Evolutionary conservation across 2,113 vertebrate species (phyloP), one percentile per base, ranked within the genome.

Genomic region (Cyanocitta stelleri): DNA sequence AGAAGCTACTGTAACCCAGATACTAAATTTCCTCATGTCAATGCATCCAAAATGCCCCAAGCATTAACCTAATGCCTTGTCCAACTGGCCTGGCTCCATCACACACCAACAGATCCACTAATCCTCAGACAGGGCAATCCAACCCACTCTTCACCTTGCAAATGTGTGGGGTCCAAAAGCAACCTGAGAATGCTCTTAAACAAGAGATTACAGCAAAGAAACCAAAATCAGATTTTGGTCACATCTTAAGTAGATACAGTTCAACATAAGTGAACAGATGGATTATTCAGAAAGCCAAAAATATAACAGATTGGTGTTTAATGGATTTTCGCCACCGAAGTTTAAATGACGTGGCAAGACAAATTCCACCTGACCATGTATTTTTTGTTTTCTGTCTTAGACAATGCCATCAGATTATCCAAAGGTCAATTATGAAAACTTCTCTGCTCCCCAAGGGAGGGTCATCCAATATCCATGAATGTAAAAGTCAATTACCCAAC

Each of bases 1-100:
- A 13, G 59, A 83, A 44, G 85, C 61, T 88, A 59, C 72, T 64
- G 35, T 89, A 93, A 93, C 79, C 87, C 76, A 93, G 83, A 77
- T 84, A 93, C 33, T 81, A 39, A 52, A 90, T 84, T 95, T 77
- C 48, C 72, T 72, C 29, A 26, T 16, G 41, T 64, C 44, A 63
- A 6, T 54, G 52, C 41, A 68, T 58, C 66, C 61, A 72, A 35
- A 77, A 61, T 10, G 73, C 68, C 85, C 64, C 71, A 80, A 79
- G 85, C 33, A 69, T 83, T 82, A 94, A 43, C 63, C 78, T 71
- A 83, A 90, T n/a, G 56, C 61, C 44, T 54, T 5, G 1, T 77
- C 75, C 68, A 80, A 20, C 44, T 49, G 55, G 35, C 56, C 32
- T 14, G 41, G 37, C 52, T 93, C 72, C 79, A 92, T 41, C 44